phyloP scores from a whole-genome alignment of 2,888 invertebrate genomes.

The Platynereis dumerilii region DNA sequence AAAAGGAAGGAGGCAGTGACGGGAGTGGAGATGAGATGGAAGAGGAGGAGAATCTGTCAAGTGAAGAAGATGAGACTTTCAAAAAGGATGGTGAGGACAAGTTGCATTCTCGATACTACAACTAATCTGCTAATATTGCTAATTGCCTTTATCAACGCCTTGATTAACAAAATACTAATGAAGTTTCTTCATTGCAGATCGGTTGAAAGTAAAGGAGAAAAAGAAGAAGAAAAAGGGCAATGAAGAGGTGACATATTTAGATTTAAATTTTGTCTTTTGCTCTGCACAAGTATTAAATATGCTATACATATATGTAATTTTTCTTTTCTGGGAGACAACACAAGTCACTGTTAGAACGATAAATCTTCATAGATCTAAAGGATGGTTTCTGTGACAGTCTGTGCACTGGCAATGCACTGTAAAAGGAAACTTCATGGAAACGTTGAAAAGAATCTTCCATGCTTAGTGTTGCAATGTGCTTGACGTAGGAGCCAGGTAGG shows the following conservation, averaged over 20 bases:
- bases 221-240: constrained; percentile 41
- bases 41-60: constrained; percentile 22
- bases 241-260: constrained; percentile 13
- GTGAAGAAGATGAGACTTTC: constrained; percentile 15
- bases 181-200: constrained; percentile 39
- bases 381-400: too few relatives aligned
- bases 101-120: constrained; percentile 7
- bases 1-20: background rate
- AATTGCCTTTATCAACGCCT: background rate
- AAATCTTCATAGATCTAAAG: too few relatives aligned
- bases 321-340: too few relatives aligned
- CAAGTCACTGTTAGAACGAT: too few relatives aligned
- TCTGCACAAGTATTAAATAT: too few relatives aligned
- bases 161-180: constrained; percentile 2
- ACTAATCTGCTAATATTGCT: background rate
- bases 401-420: too few relatives aligned
- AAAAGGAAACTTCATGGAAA: too few relatives aligned
- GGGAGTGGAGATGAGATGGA: constrained; percentile 21
- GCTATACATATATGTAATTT: too few relatives aligned
- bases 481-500: too few relatives aligned
- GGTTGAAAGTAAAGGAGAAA: constrained; percentile 46
- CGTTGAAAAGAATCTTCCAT: too few relatives aligned
- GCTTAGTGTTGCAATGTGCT: too few relatives aligned
- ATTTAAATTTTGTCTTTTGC: background rate
- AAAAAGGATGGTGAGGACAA: constrained; percentile 29